phyloP scores from a whole-genome alignment of 2,888 invertebrate genomes.

The Sisyra terminalis region DNA sequence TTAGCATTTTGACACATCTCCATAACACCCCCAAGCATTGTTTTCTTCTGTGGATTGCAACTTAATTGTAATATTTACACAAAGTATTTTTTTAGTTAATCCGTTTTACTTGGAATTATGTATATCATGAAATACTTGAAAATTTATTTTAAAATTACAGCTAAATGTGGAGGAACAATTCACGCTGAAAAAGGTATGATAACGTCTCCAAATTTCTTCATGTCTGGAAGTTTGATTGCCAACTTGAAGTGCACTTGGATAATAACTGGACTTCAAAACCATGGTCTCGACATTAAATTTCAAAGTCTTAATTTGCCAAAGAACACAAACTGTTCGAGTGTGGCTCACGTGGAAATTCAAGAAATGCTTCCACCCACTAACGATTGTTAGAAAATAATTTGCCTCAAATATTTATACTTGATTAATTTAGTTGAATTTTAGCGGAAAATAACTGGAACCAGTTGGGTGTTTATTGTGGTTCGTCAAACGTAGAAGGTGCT shows the following conservation, averaged over 20 bases:
- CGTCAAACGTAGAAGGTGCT: constrained; percentile 18
- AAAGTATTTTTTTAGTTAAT: no score
- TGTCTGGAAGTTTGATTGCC: constrained; percentile 29
- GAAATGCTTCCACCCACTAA: constrained; percentile 15
- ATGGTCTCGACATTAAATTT: constrained; percentile 27
- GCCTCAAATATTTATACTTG: background rate
- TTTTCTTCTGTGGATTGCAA: no score
- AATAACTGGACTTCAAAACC: constrained; percentile 36
- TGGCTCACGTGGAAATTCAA: constrained; percentile 24
- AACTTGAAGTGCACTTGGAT: constrained; percentile 56
- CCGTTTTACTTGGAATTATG: no score
- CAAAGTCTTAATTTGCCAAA: constrained; percentile 23
- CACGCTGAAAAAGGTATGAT: constrained; percentile 35
- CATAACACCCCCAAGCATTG: no score
- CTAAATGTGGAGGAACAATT: constrained; percentile 58
- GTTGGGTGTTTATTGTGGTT: constrained; percentile 26
- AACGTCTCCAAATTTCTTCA: constrained; percentile 50
- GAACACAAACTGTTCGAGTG: constrained; percentile 18
- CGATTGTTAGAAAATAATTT: background rate
- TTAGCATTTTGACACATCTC: no score
- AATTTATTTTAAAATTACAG: constrained; percentile 23
- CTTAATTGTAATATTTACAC: no score
- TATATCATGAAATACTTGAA: no score
- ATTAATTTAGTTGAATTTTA: background rate
- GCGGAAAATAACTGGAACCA: background rate